A percentile compares a stretch with the other conserved stretches of the same genome.
Evolutionary conservation across 2,797 vertebrate species (phyloP).

Genomic region (Galagoides demidoff): DNA sequence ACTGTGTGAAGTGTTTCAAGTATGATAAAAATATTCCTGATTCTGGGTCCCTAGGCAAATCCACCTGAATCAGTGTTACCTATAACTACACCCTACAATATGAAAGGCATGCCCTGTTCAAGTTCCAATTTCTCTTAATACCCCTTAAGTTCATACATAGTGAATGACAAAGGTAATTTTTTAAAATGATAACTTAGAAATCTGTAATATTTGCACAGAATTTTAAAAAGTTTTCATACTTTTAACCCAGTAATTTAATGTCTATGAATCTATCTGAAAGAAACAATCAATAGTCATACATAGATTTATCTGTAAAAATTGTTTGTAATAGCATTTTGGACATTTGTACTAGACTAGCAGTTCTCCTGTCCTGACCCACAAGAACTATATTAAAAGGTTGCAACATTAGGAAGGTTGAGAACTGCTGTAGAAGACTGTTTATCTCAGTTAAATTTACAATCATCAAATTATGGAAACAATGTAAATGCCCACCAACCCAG

Average conservation of each 20-base stretch:
- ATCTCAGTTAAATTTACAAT: too few species aligned
- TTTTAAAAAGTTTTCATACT: constrained; percentile 52
- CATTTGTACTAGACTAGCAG: too few species aligned
- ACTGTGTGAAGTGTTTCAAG: constrained; percentile 11
- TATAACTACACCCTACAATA: neutral
- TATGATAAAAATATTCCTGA: constrained; percentile 34
- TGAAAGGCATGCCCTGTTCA: neutral
- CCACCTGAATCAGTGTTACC: neutral
- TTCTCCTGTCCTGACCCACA: too few species aligned
- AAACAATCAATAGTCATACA: neutral
- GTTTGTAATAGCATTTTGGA: too few species aligned
- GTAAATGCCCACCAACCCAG: too few species aligned
- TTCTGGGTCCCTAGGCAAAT: constrained; percentile 22
- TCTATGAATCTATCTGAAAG: neutral
- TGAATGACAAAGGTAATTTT: neutral
- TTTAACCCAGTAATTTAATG: constrained; percentile 39
- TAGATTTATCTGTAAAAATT: constrained; percentile 11
- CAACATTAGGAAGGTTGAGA: too few species aligned
- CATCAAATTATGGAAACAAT: too few species aligned
- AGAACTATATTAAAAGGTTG: too few species aligned
- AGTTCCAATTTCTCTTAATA: neutral
- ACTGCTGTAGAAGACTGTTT: too few species aligned
- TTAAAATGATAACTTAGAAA: constrained; percentile 10
- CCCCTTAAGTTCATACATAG: neutral
- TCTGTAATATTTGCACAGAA: constrained; percentile 31